Conservation (phyloP, 2,113 vertebrate genomes). For the Nesoenas mayeri region DNA sequence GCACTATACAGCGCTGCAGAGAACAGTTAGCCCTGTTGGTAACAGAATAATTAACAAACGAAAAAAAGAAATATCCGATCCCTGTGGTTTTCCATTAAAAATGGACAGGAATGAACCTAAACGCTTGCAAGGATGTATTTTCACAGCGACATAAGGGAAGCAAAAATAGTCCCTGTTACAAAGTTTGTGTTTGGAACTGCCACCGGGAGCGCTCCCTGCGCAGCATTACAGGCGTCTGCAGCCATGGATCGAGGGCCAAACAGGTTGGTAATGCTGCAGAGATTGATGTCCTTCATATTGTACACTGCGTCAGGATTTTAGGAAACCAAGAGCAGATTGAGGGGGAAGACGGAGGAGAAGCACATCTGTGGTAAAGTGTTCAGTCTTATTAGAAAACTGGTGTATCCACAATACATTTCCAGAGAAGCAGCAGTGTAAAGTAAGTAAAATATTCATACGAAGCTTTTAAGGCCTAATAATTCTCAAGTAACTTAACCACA, state of each 20-base stretch:
- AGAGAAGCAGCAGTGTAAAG: neutral
- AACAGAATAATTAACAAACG: constrained; percentile 45
- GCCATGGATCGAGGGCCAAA: neutral
- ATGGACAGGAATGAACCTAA: neutral
- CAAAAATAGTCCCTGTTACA: constrained; percentile 19
- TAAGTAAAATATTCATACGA: constrained; percentile 16
- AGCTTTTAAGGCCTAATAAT: constrained; percentile 52
- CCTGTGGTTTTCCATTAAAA: neutral
- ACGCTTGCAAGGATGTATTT: neutral
- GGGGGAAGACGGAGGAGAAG: neutral
- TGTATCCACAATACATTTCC: neutral
- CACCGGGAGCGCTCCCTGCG: neutral
- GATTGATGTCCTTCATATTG: neutral
- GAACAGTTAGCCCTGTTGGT: constrained; percentile 43
- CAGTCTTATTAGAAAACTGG: neutral
- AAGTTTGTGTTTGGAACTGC: constrained; percentile 42
- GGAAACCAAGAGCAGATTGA: neutral
- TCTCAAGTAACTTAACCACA: neutral
- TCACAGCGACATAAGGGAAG: constrained; percentile 32
- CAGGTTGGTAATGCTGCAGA: neutral
- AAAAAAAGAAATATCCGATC: neutral
- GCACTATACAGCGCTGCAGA: constrained; percentile 65
- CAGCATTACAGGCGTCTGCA: neutral
- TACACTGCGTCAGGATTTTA: neutral
- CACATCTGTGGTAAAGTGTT: neutral